Evolutionary conservation across 2,888 invertebrate species (phyloP).

Genomic region (Salticus scenicus): DNA sequence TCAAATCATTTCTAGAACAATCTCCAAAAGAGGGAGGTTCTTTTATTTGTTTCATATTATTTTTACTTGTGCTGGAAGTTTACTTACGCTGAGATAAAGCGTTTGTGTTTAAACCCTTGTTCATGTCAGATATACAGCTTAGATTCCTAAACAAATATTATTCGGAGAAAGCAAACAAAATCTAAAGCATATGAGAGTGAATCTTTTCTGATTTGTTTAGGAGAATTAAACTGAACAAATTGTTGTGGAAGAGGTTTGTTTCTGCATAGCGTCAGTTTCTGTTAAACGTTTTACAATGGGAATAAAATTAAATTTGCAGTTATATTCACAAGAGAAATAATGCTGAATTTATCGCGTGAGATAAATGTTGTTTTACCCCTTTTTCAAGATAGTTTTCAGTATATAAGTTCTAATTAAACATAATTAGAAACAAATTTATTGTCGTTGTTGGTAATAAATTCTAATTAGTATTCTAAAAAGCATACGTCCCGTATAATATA

Average conservation of each 20-base stretch:
- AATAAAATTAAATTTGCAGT: no score
- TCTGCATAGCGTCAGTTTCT: not conserved
- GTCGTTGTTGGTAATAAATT: no score
- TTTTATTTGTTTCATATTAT: not conserved
- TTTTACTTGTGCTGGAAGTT: not conserved
- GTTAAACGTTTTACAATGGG: no score
- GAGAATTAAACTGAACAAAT: not conserved
- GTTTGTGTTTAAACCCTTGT: not conserved
- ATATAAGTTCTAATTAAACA: no score
- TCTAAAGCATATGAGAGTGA: not conserved
- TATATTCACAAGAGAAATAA: no score
- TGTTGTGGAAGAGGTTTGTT: not conserved
- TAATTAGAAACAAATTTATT: no score
- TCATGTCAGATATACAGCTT: not conserved
- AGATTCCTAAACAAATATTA: not conserved
- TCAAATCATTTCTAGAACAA: constrained; percentile 54
- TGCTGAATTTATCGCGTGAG: no score
- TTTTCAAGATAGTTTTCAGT: no score
- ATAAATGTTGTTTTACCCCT: no score
- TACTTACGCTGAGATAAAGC: not conserved
- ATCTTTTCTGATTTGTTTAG: constrained; percentile 37
- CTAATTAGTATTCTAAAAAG: no score
- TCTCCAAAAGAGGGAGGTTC: constrained; percentile 6
- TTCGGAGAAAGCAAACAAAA: not conserved
- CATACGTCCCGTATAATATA: no score